A percentile compares a stretch with the other conserved stretches of the same genome.
These are phyloP conservation scores for Andrena bucephala DNA, from an alignment of 2,888 invertebrate genomes.

Conservation along the genomic window DNA sequence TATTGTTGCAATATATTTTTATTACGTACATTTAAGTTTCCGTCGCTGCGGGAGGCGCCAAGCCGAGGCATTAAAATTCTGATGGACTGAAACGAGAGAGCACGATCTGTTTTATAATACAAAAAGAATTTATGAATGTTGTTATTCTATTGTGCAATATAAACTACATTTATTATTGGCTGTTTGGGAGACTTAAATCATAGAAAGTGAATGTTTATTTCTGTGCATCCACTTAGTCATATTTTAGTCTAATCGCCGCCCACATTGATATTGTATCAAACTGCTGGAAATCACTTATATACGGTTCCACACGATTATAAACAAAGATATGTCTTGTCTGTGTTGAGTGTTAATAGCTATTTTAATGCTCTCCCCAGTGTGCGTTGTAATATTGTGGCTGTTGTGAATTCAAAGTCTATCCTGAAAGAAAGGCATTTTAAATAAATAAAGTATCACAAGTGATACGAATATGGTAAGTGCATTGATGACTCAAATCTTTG, in stretches of 20 bases:
- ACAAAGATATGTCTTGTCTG: constrained; percentile 29
- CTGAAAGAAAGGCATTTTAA: constrained; percentile 22
- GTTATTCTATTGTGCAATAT: constrained; percentile 11
- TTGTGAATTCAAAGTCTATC: constrained; percentile 28
- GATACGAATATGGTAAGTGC: constrained; percentile 58
- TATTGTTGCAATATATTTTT: constrained; percentile 6
- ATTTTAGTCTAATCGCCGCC: constrained; percentile 44
- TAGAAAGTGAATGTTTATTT: constrained; percentile 54
- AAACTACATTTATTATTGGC: constrained; percentile 22
- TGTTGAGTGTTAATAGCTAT: constrained; percentile 22
- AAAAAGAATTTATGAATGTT: constrained; percentile 1
- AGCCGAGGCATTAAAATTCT: neutral
- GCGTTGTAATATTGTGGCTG: constrained; percentile 20
- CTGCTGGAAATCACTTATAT: constrained; percentile 37
- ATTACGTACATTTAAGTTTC: neutral
- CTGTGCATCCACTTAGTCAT: constrained; percentile 39
- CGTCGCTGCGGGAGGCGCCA: neutral
- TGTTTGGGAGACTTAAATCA: constrained; percentile 31
- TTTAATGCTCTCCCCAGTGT: constrained; percentile 13
- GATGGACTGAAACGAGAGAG: neutral
- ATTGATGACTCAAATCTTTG: constrained; percentile 30
- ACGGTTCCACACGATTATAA: constrained; percentile 40
- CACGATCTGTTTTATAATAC: neutral
- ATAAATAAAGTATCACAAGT: constrained; percentile 42
- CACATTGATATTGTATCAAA: constrained; percentile 54